Evolutionary conservation across 1,140 invertebrate genomes (phyloP).

Genomic region (Phymorhynchus buccinoides): DNA sequence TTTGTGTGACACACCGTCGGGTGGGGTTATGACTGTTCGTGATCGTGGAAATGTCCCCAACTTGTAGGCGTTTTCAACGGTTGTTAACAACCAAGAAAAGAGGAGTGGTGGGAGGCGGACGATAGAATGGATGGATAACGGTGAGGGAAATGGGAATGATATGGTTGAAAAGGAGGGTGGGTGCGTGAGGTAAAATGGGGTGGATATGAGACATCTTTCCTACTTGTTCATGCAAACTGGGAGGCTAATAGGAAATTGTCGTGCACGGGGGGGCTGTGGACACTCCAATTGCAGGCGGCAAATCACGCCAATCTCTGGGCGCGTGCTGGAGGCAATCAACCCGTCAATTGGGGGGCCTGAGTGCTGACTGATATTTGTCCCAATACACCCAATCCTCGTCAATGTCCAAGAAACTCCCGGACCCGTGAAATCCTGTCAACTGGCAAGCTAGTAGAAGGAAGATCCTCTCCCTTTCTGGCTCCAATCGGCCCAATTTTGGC

Average conservation of each 20-base stretch:
- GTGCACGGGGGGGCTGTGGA: not conserved
- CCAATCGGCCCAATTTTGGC: conserved; percentile 40
- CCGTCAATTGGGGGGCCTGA: conserved; percentile 35
- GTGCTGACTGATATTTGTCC: conserved; percentile 45
- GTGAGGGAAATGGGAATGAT: not conserved
- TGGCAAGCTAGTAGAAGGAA: too few species aligned
- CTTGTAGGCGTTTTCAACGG: too few species aligned
- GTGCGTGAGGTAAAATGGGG: too few species aligned
- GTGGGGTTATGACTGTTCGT: too few species aligned
- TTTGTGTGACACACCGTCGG: too few species aligned
- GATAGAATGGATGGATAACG: not conserved
- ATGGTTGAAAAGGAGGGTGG: not conserved
- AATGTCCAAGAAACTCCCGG: conserved; percentile 31
- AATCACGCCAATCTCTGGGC: conserved; percentile 32
- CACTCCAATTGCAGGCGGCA: conserved; percentile 32
- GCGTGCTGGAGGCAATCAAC: conserved; percentile 35
- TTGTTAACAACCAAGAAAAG: too few species aligned
- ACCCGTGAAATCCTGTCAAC: conserved; percentile 40
- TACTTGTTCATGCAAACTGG: conserved; percentile 17
- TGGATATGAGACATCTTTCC: conserved; percentile 19
- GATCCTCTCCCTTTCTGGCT: conserved; percentile 8
- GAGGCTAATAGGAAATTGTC: conserved; percentile 29
- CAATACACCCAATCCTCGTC: conserved; percentile 44
- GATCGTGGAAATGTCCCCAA: too few species aligned
- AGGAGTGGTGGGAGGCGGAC: not conserved